Evolutionary conservation across 2,113 vertebrate species (phyloP), one percentile per base, ranked within the genome.

Genomic region (Apteryx mantelli): DNA sequence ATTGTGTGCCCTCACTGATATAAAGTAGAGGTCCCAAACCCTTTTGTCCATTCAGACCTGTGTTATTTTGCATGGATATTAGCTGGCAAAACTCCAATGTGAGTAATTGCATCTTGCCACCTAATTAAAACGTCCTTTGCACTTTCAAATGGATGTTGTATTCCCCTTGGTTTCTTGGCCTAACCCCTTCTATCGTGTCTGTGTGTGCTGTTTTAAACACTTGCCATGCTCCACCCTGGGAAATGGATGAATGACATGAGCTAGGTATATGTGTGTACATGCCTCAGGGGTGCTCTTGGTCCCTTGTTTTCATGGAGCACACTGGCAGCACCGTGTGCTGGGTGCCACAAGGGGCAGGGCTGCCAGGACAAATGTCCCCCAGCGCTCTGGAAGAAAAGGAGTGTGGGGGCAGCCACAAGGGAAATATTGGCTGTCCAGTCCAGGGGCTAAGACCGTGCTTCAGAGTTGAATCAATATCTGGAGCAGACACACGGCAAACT

Each of bases 51-150:
- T 48, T 48, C 88, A 40, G 66, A 34, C 28, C 53, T 7, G 32
- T 70, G 63, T 18, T 52, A 15, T 89, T 79, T 81, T 30, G 12
- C 48, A 58, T 19, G 50, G 64, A 30, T 74, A 48, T 63, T 34
- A 89, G 18, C 88, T 95, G 96, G 89, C 80, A 63, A 2, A 77
- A 64, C 65, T 93, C 94, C 89, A 92, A 44, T 14, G 2, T 44
- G 50, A 86, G 64, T 74, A 93, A 92, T 81, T 91, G 65, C 17
- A 58, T 82, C 93, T 70, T 34, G 6, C 8, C 30, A 17, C 55
- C 76, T 91, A 38, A 92, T 92, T 71, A 84, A 58, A 48, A n/a
- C 21, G 17, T 38, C 9, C 9, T 8, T 83, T 9, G 48, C 19
- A 28, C 68, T 58, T 48, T 81, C 40, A 6, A 53, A 48, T 3